Percentiles rank a stretch among this genome's conserved stretches.
Conservation (phyloP, 2,113 vertebrate genomes). For the Tychaedon coryphoeus region DNA sequence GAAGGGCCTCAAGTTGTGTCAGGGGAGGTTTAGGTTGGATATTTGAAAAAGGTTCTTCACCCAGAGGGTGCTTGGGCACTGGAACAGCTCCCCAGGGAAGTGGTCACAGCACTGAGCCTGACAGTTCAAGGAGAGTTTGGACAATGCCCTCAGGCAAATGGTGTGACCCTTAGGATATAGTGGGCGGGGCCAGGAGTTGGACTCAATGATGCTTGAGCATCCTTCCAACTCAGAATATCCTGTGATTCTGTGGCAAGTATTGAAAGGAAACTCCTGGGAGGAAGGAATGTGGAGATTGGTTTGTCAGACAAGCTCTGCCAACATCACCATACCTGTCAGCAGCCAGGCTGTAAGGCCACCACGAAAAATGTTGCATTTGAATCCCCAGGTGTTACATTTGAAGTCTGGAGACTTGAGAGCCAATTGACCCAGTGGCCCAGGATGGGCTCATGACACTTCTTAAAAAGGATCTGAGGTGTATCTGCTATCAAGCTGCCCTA, state of each 20-base stretch:
- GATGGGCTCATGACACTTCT: background rate
- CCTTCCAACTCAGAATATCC: background rate
- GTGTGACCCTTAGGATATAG: background rate
- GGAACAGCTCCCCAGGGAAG: background rate
- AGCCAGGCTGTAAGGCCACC: background rate
- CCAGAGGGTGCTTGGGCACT: fast-evolving
- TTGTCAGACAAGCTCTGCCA: background rate
- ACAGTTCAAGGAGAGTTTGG: background rate
- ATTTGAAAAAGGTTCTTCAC: background rate
- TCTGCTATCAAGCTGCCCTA: background rate
- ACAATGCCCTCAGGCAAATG: background rate
- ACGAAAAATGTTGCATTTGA: fast-evolving
- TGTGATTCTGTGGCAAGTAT: background rate
- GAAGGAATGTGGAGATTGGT: background rate
- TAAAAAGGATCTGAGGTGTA: background rate
- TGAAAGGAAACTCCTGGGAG: background rate
- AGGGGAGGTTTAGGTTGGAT: background rate
- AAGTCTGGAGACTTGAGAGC: background rate
- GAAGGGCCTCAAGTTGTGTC: background rate
- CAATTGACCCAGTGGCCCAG: background rate
- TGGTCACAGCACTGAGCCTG: background rate
- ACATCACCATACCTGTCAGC: background rate
- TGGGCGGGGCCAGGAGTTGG: background rate
- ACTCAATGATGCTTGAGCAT: background rate
- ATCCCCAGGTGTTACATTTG: background rate